A percentile compares a stretch with the other conserved stretches of the same genome.
These are phyloP conservation scores for Drosophila ironensis DNA, from an alignment of 1,140 invertebrate species.

Conservation along the genomic window DNA sequence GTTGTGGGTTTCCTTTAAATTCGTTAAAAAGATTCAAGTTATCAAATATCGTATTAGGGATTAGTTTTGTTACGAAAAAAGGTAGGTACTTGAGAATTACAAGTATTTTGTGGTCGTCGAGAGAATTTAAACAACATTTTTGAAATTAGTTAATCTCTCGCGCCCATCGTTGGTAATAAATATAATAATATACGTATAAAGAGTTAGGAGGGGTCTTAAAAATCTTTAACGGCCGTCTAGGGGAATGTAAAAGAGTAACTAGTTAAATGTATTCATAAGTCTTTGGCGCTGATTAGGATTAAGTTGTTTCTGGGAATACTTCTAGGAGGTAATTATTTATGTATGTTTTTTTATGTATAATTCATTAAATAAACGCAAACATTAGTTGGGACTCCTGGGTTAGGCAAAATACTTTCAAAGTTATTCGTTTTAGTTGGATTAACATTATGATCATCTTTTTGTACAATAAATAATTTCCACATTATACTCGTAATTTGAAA, in stretches of 20 bases:
- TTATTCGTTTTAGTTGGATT: slow-evolving; percentile 51
- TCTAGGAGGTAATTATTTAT: slow-evolving; percentile 37
- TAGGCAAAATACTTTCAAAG: slow-evolving; percentile 64
- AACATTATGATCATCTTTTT: slow-evolving; percentile 23
- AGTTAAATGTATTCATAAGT: slow-evolving; percentile 60
- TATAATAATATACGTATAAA: slow-evolving; percentile 52
- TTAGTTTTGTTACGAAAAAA: slow-evolving; percentile 49
- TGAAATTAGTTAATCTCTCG: slow-evolving; percentile 27
- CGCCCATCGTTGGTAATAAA: slow-evolving; percentile 29
- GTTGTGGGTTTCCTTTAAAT: slow-evolving; percentile 66
- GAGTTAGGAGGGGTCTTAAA: slow-evolving; percentile 32
- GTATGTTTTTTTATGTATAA: slow-evolving; percentile 19
- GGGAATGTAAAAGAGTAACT: slow-evolving; percentile 32
- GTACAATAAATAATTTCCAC: slow-evolving; percentile 51
- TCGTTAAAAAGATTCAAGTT: slow-evolving; percentile 70
- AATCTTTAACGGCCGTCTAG: slow-evolving; percentile 37
- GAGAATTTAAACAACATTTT: slow-evolving; percentile 42
- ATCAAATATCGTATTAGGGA: slow-evolving; percentile 59
- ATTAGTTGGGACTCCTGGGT: slow-evolving; percentile 42
- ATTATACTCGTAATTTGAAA: slow-evolving; percentile 71
- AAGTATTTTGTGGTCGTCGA: slow-evolving; percentile 26
- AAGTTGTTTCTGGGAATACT: slow-evolving; percentile 26
- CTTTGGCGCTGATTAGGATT: slow-evolving; percentile 74
- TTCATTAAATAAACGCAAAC: slow-evolving; percentile 52
- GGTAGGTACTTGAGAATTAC: slow-evolving; percentile 75